A percentile compares a stretch with the other conserved stretches of the same genome.
These are phyloP conservation scores for Pterostichus niger DNA, from an alignment of 2,888 invertebrate species.

Conservation along the genomic window DNA sequence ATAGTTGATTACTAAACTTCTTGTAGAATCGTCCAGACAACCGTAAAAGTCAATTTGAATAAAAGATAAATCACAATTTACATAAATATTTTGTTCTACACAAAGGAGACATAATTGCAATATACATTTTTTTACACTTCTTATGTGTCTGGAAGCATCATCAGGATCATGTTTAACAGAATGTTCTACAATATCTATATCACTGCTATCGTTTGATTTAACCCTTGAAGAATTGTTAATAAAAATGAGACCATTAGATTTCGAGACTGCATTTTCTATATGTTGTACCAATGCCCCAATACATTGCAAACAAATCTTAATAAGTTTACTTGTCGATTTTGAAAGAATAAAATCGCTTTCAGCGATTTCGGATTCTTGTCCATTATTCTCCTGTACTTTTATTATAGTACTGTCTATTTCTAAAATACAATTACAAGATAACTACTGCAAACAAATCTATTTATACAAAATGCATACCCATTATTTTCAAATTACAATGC, in stretches of 20 bases:
- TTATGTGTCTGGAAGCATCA: not conserved
- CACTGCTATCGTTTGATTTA: not conserved
- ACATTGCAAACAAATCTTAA: constrained; percentile 13
- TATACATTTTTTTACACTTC: constrained; percentile 2
- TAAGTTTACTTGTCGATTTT: constrained; percentile 1
- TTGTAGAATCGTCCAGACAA: not conserved
- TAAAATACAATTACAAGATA: not conserved
- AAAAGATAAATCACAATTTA: constrained; percentile 9
- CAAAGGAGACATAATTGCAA: constrained; percentile 4
- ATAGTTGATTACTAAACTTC: constrained; percentile 12
- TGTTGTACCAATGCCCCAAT: constrained; percentile 17
- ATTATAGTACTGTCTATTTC: not conserved
- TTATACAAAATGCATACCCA: constrained; percentile 19
- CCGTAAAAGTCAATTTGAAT: not conserved
- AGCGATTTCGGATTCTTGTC: not conserved
- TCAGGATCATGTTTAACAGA: not conserved
- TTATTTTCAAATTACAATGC: not conserved
- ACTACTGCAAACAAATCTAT: not conserved
- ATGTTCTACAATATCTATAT: constrained; percentile 21
- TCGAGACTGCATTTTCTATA: not conserved
- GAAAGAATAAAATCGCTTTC: not conserved
- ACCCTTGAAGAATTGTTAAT: not conserved
- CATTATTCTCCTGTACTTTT: not conserved
- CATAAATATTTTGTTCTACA: constrained; percentile 4
- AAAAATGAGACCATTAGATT: not conserved